Evolutionary conservation across 2,888 invertebrate genomes (phyloP).

Genomic region (Asteroscopus sphinx): DNA sequence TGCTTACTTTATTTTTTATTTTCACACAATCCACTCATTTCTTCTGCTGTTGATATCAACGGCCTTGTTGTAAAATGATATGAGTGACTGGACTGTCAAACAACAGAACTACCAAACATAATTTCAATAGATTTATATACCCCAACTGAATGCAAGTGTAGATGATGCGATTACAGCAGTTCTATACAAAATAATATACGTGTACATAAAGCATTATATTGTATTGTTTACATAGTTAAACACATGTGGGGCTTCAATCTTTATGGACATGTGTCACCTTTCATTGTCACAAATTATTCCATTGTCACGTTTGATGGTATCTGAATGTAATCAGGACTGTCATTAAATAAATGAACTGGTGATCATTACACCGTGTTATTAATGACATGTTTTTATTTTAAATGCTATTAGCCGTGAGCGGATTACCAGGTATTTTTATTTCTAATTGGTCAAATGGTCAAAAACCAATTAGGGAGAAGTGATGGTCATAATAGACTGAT

Average conservation of each 20-base stretch:
- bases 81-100: no score
- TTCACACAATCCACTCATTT: no score
- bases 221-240: slow-evolving; percentile 68
- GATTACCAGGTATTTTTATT: not conserved
- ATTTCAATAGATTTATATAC: slow-evolving; percentile 31
- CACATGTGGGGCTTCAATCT: slow-evolving; percentile 60
- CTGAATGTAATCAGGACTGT: slow-evolving; percentile 42
- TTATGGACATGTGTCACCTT: slow-evolving; percentile 60
- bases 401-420: not conserved
- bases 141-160: slow-evolving; percentile 27
- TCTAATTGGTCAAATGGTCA: not conserved
- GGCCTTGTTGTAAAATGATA: no score
- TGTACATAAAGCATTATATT: slow-evolving; percentile 48
- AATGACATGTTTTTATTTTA: slow-evolving; percentile 1
- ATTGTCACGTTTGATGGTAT: slow-evolving; percentile 62
- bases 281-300: slow-evolving; percentile 68
- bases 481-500: no score
- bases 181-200: slow-evolving; percentile 19
- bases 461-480: no score
- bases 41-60: no score
- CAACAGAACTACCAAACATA: slow-evolving; percentile 1
- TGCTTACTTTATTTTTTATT: no score
- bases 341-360: slow-evolving; percentile 34
- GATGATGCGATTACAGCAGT: slow-evolving; percentile 15
- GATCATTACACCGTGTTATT: slow-evolving; percentile 14